These are phyloP conservation scores for Carcina quercana DNA, from an alignment of 2,888 invertebrate species.

Conservation along the genomic window DNA sequence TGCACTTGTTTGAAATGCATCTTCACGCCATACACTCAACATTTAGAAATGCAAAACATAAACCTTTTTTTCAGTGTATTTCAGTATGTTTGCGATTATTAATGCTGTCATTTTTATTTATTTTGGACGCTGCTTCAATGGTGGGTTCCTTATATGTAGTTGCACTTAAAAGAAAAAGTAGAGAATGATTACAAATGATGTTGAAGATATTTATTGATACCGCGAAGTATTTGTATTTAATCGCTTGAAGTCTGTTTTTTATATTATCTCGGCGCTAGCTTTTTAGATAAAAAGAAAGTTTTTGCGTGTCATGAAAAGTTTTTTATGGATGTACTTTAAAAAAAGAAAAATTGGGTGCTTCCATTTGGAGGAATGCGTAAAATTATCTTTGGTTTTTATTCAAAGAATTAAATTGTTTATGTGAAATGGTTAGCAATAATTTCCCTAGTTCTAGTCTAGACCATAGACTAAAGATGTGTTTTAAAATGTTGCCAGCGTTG, in stretches of 20 bases:
- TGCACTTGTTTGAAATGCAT: too few species aligned
- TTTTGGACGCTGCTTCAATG: constrained; percentile 71
- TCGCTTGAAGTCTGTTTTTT: constrained; percentile 24
- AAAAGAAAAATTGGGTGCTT: constrained; percentile 55
- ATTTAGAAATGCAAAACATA: too few species aligned
- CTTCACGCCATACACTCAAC: neutral
- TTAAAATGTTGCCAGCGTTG: too few species aligned
- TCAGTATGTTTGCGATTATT: constrained; percentile 7
- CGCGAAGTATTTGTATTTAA: constrained; percentile 19
- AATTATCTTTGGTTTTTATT: too few species aligned
- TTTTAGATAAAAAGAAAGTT: constrained; percentile 25
- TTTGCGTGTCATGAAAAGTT: constrained; percentile 10
- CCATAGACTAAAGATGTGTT: too few species aligned
- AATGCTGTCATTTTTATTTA: constrained; percentile 39
- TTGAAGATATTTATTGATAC: constrained; percentile 15
- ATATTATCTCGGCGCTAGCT: constrained; percentile 40
- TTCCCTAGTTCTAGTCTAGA: too few species aligned
- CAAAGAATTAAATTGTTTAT: too few species aligned
- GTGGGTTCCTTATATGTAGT: constrained; percentile 55
- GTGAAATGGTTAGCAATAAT: too few species aligned
- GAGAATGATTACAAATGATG: constrained; percentile 77
- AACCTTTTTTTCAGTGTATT: too few species aligned
- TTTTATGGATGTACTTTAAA: too few species aligned
- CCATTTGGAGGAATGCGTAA: constrained; percentile 47
- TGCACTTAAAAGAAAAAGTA: constrained; percentile 75